Conservation (phyloP, 2,797 vertebrate species). For the Psittacula derbiana region DNA sequence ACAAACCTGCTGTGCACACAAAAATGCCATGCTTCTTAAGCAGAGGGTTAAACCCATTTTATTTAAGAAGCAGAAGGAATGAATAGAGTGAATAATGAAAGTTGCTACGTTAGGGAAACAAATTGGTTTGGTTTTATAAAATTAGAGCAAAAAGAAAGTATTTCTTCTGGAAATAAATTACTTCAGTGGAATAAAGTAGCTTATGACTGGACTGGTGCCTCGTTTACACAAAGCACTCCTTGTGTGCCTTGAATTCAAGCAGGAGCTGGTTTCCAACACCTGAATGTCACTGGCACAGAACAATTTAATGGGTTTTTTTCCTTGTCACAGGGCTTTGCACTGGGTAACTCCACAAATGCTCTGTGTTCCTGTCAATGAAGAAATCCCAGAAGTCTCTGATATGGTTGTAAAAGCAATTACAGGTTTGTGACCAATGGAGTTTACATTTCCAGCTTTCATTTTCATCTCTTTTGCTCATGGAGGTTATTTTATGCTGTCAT, state of each 20-base stretch:
- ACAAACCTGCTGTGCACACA: not conserved
- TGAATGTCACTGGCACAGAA: not conserved
- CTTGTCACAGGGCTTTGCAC: conserved; percentile 85
- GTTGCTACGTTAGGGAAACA: not conserved
- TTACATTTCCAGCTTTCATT: not conserved
- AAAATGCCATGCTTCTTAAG: not conserved
- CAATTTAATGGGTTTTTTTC: not conserved
- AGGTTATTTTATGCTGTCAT: not conserved
- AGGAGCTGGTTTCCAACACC: not conserved
- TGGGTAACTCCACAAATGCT: conserved; percentile 98
- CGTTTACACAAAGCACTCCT: not conserved
- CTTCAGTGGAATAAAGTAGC: conserved; percentile 1
- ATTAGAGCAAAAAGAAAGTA: not conserved
- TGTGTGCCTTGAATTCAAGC: not conserved
- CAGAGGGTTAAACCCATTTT: not conserved
- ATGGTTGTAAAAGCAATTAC: conserved; percentile 97
- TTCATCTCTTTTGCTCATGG: not conserved
- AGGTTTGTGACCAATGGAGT: conserved; percentile 75
- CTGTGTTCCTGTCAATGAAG: conserved; percentile 93
- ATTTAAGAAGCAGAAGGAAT: not conserved
- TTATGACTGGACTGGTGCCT: not conserved
- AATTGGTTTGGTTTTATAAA: not conserved
- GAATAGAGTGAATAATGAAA: not conserved
- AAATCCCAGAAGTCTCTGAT: conserved; percentile 93
- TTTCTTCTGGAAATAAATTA: conserved; percentile 10